These are phyloP conservation scores for Aleiodes sp. DNA, from an alignment of 1,140 invertebrate species.

Conservation along the genomic window DNA sequence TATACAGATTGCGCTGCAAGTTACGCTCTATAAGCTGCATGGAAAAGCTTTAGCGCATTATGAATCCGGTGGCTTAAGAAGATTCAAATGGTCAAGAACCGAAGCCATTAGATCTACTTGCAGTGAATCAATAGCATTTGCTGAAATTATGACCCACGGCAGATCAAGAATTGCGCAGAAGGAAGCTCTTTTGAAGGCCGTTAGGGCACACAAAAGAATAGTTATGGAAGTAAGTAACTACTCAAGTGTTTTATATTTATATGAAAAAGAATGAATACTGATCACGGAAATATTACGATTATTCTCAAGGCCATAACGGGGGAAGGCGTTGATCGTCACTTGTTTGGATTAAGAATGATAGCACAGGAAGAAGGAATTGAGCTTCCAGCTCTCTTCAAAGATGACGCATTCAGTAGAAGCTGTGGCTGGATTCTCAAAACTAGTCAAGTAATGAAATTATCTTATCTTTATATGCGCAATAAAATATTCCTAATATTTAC, in stretches of 20 bases:
- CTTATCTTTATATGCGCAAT: no score
- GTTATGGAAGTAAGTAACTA: constrained; percentile 72
- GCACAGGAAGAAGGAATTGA: constrained; percentile 79
- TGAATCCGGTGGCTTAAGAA: constrained; percentile 85
- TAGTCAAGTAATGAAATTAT: constrained; percentile 78
- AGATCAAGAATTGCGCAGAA: constrained; percentile 67
- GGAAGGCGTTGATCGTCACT: constrained; percentile 84
- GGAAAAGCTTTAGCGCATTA: constrained; percentile 82
- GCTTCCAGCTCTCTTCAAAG: constrained; percentile 80
- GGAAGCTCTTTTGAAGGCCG: constrained; percentile 74
- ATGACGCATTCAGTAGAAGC: constrained; percentile 75
- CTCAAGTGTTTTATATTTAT: no score
- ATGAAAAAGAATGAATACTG: no score
- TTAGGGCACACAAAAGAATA: constrained; percentile 83
- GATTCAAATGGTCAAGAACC: constrained; percentile 83
- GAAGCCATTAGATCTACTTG: constrained; percentile 93
- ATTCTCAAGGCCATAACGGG: constrained; percentile 76
- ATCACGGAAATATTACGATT: no score
- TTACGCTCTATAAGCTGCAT: constrained; percentile 83
- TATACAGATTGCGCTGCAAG: constrained; percentile 92
- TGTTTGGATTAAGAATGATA: constrained; percentile 85
- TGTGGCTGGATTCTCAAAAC: constrained; percentile 85
- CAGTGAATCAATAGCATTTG: constrained; percentile 80
- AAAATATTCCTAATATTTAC: no score
- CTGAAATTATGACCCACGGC: constrained; percentile 72